Percentiles rank a stretch among this genome's conserved stretches.
phyloP scores from a whole-genome alignment of 2,113 vertebrate species.

The Mohoua ochrocephala region DNA sequence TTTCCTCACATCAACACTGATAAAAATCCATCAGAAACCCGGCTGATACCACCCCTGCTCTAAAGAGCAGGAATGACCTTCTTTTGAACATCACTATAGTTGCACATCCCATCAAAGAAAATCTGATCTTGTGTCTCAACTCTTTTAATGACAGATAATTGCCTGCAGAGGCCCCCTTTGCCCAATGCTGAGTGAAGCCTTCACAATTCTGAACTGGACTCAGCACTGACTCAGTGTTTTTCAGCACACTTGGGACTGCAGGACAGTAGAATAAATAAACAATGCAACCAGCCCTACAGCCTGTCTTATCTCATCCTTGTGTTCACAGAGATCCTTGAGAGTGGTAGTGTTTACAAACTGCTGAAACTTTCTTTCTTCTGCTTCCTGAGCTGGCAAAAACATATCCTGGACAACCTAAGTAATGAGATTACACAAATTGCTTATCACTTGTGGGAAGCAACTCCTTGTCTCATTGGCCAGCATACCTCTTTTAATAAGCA shows the following conservation, averaged over 20 bases:
- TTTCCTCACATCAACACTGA: conserved; percentile 75
- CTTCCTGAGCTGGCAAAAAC: conserved; percentile 80
- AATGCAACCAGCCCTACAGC: conserved; percentile 21
- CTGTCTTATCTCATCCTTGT: conserved; percentile 80
- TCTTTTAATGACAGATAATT: conserved; percentile 72
- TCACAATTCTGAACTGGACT: conserved; percentile 70
- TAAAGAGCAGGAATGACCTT: conserved; percentile 63
- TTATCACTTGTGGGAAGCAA: conserved; percentile 10
- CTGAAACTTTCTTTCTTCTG: conserved; percentile 88
- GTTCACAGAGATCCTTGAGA: conserved; percentile 74
- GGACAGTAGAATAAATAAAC: conserved; percentile 75
- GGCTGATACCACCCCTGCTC: conserved; percentile 37
- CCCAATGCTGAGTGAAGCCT: conserved; percentile 80
- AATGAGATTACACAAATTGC: conserved; percentile 71
- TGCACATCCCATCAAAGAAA: conserved; percentile 70
- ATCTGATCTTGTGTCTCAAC: conserved; percentile 65
- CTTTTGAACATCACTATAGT: conserved; percentile 64
- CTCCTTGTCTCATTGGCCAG: background rate
- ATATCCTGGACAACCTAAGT: conserved; percentile 77
- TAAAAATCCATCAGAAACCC: conserved; percentile 67
- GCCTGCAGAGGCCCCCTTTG: conserved; percentile 61
- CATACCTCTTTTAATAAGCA: background rate
- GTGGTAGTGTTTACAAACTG: conserved; percentile 82
- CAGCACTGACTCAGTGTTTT: conserved; percentile 56
- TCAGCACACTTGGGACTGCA: conserved; percentile 53